phyloP scores from a whole-genome alignment of 2,113 vertebrate species.

The Meleagris gallopavo region DNA sequence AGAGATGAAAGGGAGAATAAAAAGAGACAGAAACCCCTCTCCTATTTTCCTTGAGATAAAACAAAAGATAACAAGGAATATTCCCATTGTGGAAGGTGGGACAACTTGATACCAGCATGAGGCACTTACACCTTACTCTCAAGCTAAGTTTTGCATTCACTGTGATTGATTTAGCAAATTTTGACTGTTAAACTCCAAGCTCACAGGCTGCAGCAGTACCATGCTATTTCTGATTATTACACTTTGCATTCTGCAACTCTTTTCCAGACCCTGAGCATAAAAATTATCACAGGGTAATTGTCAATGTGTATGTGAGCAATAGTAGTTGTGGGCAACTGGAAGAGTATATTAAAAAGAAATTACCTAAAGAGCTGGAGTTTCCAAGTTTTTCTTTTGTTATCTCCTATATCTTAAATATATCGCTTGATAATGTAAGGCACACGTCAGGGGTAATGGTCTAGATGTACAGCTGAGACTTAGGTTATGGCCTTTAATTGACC shows the following conservation, averaged over 20 bases:
- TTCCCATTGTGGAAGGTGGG: background rate
- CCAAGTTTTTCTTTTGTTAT: background rate
- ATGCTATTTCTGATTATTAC: background rate
- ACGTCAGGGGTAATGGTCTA: background rate
- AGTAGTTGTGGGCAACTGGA: background rate
- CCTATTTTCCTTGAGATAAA: slow-evolving; percentile 12
- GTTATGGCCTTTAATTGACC: background rate
- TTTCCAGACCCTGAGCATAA: background rate
- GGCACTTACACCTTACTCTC: background rate
- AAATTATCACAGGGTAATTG: background rate
- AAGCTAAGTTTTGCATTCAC: background rate
- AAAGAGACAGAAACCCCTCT: slow-evolving; percentile 20
- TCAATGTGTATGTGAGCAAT: background rate
- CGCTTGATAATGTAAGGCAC: background rate
- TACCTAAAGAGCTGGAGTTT: background rate
- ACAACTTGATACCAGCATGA: background rate
- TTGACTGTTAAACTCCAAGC: background rate
- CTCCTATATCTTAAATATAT: background rate
- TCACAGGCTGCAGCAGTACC: background rate
- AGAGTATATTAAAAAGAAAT: background rate
- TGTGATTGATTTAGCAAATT: background rate
- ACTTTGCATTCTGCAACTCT: background rate
- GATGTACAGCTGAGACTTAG: background rate
- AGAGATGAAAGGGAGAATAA: background rate
- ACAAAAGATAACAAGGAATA: background rate